A percentile compares a stretch with the other conserved stretches of the same genome.
Evolutionary conservation across 2,797 vertebrate species (phyloP).

Genomic region (Iguana delicatissima): DNA sequence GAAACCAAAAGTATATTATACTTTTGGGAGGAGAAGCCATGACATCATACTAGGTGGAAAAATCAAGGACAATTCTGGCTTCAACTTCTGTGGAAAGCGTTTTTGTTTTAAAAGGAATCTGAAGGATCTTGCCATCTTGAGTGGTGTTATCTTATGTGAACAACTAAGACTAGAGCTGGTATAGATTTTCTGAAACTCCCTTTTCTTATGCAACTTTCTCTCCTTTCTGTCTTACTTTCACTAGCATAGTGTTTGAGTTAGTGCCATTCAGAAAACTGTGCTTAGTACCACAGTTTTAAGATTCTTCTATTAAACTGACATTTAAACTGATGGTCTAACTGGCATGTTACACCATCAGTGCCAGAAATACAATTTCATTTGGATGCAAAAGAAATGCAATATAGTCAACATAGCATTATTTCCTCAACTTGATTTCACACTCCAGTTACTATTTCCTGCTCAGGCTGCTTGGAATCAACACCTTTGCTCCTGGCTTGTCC

Average conservation of each 20-base stretch:
- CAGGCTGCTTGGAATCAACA: background rate
- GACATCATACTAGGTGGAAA: background rate
- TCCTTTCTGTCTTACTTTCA: background rate
- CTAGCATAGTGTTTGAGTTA: background rate
- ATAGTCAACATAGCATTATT: background rate
- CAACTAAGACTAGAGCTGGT: background rate
- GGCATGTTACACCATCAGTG: background rate
- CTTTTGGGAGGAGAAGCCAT: slow-evolving; percentile 4
- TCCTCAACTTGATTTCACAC: background rate
- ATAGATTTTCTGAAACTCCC: background rate
- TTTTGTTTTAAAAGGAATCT: background rate
- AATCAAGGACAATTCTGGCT: background rate
- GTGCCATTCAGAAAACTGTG: background rate
- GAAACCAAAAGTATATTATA: background rate
- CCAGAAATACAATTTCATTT: background rate
- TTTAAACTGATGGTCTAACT: no score
- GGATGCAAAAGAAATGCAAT: background rate
- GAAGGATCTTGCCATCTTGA: background rate
- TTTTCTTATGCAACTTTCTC: background rate
- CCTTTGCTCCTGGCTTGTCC: background rate
- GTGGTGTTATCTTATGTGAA: background rate
- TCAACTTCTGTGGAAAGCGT: background rate
- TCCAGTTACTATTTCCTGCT: background rate
- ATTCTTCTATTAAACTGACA: no score
- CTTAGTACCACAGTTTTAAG: background rate